Base-by-base conservation (phyloP, 2,888 invertebrate species). In the Caenorhabditis doughertyi region DNA sequence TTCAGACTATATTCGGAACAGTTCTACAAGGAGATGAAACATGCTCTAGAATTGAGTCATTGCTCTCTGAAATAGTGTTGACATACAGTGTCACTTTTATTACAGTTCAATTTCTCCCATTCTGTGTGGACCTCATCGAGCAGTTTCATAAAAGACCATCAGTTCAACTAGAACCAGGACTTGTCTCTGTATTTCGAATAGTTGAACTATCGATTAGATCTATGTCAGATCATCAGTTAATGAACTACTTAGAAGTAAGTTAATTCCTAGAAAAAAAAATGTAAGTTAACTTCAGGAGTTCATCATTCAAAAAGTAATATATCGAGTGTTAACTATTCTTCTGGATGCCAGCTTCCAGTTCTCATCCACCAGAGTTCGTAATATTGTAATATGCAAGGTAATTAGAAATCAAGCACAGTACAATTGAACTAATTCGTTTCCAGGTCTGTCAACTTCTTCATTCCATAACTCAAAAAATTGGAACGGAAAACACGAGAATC, bases 1-100 rank as follows among this genome's bases (percentile, higher is more conserved):
- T n/a, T n/a, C n/a, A n/a, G 29, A 55, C 65, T 27, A 83, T 84
- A 4, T 84, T 86, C 49, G 62, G 58, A 42, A 21, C 84, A 13
- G 44, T 80, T 1, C 89, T 93, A 95, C 90, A 88, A 44, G 93
- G 97, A 0, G 98, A 98, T 93, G 93, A 93, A 71, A 95, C 95
- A 92, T 96, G 97, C 0, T 93, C 94, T 32, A 95, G 96, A 91
- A 96, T 98, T n/a, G 94, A 98, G 84, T 95, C 96, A 89, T 97
- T 97, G 92, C 94, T 98, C 29, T 95, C 95, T 81, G 95, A 95
- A 84, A 96, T 98, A 87, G 95, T 96, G 70, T 95, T 86, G 92
- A 95, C 96, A 89, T 96, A 96, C 92, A 96, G 96, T 27, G 96
- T 96, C 91, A 95, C 96, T 90, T 94, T 97, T 81, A 95, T 97